Evolutionary conservation across 2,888 invertebrate species (phyloP), one percentile per base, ranked within the genome.

Genomic region (Saturnia pavonia): DNA sequence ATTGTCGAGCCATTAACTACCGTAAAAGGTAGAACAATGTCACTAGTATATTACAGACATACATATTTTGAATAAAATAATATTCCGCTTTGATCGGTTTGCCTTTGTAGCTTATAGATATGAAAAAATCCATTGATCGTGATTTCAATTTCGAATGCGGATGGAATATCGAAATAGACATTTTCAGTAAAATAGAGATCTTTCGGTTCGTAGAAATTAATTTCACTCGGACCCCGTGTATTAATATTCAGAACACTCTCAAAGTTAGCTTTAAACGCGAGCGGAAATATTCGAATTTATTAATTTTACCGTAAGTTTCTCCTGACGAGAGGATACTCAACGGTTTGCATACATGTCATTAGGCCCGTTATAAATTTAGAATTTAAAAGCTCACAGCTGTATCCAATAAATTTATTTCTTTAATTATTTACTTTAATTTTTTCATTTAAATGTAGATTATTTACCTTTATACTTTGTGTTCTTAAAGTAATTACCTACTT

Each of bases 211-310:
- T 88, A 90, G 90, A 91, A 92, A 91, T 92, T 92, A 91, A 91
- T 92, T 90, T 90, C 80, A 82, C 81, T 82, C 89, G 89, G 91
- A 89, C 90, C 89, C n/a, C 87, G 88, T 84, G 86, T 90, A 90
- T 92, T 92, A 91, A 92, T 91, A 92, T 92, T 92, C 91, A 90
- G 90, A 87, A 88, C 92, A 89, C 91, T 91, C 89, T 82, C 89
- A 85, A 91, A 91, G 88, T 91, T 91, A 85, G 87, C 83, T 90
- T 86, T 89, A 89, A 91, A 89, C 88, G 90, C 84, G 85, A 86
- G 85, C 84, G 85, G 88, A 88, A 88, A 89, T 89, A 89, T 87
- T 88, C 83, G 78, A 88, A 89, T 88, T 90, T 91, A 91, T 89
- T 90, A 89, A 91, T 91, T 89, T 88, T 81, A 86, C 83, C 81